phyloP scores from a whole-genome alignment of 2,888 invertebrate species.

The Diplolepis rosae region DNA sequence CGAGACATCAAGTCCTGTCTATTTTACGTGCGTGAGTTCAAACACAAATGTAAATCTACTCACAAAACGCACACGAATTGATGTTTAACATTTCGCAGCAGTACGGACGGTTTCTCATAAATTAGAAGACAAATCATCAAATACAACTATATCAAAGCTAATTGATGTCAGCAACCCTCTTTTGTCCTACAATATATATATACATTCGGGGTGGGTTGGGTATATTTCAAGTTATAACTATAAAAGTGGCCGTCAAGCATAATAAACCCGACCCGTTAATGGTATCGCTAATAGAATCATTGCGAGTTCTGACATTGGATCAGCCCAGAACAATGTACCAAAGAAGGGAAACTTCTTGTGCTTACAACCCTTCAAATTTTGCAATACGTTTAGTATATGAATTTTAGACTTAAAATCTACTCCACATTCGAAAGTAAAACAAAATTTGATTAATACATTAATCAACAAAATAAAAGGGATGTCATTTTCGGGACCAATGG shows the following conservation, averaged over 20 bases:
- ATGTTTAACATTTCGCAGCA: background rate
- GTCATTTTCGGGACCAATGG: too few species aligned
- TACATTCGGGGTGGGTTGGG: conserved; percentile 44
- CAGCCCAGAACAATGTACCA: conserved; percentile 37
- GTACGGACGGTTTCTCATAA: conserved; percentile 34
- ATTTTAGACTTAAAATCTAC: too few species aligned
- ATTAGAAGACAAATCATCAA: conserved; percentile 55
- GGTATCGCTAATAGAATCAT: conserved; percentile 71
- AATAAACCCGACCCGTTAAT: conserved; percentile 68
- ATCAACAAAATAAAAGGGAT: too few species aligned
- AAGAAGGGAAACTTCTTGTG: background rate
- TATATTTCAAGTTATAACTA: conserved; percentile 65
- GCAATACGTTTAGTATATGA: too few species aligned
- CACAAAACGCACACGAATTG: background rate
- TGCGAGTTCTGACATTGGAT: conserved; percentile 48
- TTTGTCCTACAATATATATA: conserved; percentile 38
- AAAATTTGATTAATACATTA: too few species aligned
- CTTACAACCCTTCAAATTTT: background rate
- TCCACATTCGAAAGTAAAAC: too few species aligned
- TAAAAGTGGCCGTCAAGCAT: conserved; percentile 64
- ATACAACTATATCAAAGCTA: conserved; percentile 62
- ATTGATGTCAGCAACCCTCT: conserved; percentile 62
- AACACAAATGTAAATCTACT: background rate
- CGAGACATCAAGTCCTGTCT: conserved; percentile 30
- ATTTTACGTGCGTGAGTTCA: background rate